Evolutionary conservation across 2,888 invertebrate species (phyloP).

Genomic region (Drosophila villosipedis): DNA sequence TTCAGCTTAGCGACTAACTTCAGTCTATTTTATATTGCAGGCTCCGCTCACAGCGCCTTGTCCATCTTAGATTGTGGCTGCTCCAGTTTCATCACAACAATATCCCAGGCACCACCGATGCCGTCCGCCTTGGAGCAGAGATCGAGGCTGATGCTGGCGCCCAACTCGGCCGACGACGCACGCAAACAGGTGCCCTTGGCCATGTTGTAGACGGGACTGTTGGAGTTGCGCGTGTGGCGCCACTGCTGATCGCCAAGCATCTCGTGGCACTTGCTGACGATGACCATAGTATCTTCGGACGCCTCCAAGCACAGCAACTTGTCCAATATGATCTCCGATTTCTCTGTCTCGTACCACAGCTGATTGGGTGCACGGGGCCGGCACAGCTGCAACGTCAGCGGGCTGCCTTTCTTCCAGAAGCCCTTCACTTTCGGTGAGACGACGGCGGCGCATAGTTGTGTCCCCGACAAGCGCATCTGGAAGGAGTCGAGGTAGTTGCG

Average conservation of each 20-base stretch:
- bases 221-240: constrained; percentile 90
- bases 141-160: constrained; percentile 87
- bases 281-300: constrained; percentile 87
- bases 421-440: constrained; percentile 82
- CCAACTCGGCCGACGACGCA: constrained; percentile 85
- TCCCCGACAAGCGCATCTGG: constrained; percentile 90
- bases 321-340: constrained; percentile 92
- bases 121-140: constrained; percentile 87
- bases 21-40: constrained; percentile 53
- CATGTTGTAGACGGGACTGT: constrained; percentile 93
- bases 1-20: constrained; percentile 56
- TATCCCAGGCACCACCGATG: constrained; percentile 79
- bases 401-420: constrained; percentile 89
- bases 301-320: constrained; percentile 94
- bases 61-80: constrained; percentile 35
- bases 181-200: constrained; percentile 94
- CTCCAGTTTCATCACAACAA: constrained; percentile 43
- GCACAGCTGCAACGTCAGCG: constrained; percentile 90
- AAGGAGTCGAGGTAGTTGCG: constrained; percentile 90
- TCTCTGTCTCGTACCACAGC: constrained; percentile 91
- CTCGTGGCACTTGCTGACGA: constrained; percentile 96
- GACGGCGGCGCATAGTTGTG: constrained; percentile 92
- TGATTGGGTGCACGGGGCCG: constrained; percentile 88
- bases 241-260: constrained; percentile 96
- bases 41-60: constrained; percentile 47